phyloP scores from a whole-genome alignment of 2,797 vertebrate species.

The Cheirogaleus major region DNA sequence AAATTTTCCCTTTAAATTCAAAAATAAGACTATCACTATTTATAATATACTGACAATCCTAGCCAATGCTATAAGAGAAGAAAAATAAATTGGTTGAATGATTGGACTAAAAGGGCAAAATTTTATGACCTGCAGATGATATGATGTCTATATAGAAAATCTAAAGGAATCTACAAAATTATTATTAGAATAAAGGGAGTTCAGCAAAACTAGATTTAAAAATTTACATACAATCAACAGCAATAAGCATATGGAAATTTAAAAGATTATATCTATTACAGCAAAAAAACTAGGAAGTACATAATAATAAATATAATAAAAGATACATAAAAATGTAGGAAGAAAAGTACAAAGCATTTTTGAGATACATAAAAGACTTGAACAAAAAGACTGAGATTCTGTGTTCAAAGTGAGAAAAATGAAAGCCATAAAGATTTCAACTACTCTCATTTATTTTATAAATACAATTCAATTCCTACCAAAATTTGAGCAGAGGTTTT shows the following conservation, averaged over 20 bases:
- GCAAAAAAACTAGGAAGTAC: neutral
- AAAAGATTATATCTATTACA: neutral
- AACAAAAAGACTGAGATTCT: neutral
- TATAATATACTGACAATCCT: neutral
- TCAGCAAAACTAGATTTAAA: neutral
- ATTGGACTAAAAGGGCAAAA: neutral
- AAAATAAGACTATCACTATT: slow-evolving; percentile 8
- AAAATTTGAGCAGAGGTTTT: neutral
- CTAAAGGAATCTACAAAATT: neutral
- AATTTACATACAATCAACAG: neutral
- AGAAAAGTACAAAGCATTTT: neutral
- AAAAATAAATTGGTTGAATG: slow-evolving; percentile 55
- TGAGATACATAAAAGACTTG: neutral
- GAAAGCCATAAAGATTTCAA: neutral
- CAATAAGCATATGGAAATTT: neutral
- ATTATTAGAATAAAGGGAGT: neutral
- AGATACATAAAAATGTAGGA: neutral
- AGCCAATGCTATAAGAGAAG: slow-evolving; percentile 62
- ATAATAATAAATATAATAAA: neutral
- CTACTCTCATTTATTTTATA: neutral
- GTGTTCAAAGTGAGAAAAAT: slow-evolving; percentile 3
- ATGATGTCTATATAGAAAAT: neutral
- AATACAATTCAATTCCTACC: neutral
- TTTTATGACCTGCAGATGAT: neutral
- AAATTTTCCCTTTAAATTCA: neutral